These are phyloP conservation scores for Oryzias woworae DNA, from an alignment of 2,113 vertebrate species.

Conservation along the genomic window DNA sequence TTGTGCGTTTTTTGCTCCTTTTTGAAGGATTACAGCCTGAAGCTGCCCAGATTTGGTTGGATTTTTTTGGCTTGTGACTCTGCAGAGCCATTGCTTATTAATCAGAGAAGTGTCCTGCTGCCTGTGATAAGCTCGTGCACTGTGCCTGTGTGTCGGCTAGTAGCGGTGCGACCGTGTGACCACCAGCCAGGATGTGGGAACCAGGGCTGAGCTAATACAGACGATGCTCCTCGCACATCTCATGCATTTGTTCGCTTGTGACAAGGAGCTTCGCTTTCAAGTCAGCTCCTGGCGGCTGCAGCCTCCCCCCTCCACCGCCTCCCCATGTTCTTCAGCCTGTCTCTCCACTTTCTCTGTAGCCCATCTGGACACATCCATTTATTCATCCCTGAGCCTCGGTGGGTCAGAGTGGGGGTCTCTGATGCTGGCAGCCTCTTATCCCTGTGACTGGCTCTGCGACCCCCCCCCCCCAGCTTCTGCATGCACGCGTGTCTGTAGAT, in stretches of 20 bases:
- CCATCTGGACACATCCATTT: constrained; percentile 63
- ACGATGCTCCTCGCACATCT: constrained; percentile 31
- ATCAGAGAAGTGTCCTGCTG: constrained; percentile 60
- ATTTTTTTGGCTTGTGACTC: constrained; percentile 52
- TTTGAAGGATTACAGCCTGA: constrained; percentile 22
- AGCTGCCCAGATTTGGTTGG: constrained; percentile 45
- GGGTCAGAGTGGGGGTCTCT: constrained; percentile 42
- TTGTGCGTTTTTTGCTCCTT: constrained; percentile 29
- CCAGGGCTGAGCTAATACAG: constrained; percentile 40
- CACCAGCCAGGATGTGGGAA: constrained; percentile 53
- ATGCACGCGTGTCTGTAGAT: constrained; percentile 4
- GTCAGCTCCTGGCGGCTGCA: constrained; percentile 27
- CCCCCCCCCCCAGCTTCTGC: not conserved
- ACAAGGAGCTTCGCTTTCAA: constrained; percentile 33
- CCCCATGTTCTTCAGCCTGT: constrained; percentile 18
- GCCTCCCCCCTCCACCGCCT: not conserved
- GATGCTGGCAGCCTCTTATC: constrained; percentile 42
- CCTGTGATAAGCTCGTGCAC: constrained; percentile 51
- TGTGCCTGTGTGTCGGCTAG: constrained; percentile 25
- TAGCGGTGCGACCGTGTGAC: constrained; percentile 39
- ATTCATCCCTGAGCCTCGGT: constrained; percentile 43
- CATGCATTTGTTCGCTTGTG: constrained; percentile 16
- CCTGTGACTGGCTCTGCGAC: constrained; percentile 22
- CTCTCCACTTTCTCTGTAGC: constrained; percentile 19
- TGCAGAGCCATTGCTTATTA: constrained; percentile 49